phyloP scores from a whole-genome alignment of 2,888 invertebrate species.

The Drosophila picticornis region DNA sequence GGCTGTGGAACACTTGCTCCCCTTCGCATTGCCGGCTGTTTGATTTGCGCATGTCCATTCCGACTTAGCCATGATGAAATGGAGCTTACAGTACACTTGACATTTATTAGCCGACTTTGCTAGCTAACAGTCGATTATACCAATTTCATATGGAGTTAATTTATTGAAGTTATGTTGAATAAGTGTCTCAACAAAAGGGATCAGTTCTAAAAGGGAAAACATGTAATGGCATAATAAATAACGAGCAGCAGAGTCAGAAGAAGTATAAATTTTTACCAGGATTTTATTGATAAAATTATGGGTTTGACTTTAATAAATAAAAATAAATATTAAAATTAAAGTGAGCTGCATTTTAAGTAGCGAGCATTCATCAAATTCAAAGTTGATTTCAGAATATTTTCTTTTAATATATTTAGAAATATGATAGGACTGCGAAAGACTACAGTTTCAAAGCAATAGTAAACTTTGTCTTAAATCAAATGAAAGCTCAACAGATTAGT shows the following conservation, averaged over 20 bases:
- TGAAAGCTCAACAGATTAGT: constrained; percentile 21
- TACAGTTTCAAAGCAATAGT: neutral
- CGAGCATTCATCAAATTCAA: neutral
- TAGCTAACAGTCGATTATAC: constrained; percentile 23
- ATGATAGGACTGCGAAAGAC: neutral
- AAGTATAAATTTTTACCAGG: neutral
- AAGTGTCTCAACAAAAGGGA: neutral
- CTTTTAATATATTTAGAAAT: neutral
- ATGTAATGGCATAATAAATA: neutral
- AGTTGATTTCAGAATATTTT: neutral
- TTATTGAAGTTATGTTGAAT: neutral
- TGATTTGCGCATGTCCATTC: constrained; percentile 47
- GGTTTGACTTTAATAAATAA: too few relatives aligned
- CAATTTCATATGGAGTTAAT: constrained; percentile 2
- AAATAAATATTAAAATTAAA: neutral
- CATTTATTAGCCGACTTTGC: constrained; percentile 37
- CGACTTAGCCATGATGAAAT: constrained; percentile 33
- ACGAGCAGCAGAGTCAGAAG: neutral
- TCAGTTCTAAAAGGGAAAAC: neutral
- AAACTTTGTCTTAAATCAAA: constrained; percentile 15
- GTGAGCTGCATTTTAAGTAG: neutral
- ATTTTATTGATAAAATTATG: neutral
- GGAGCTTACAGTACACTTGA: constrained; percentile 7
- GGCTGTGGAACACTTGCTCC: neutral
- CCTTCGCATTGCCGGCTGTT: constrained; percentile 24